Base-by-base conservation (phyloP, 2,797 vertebrate genomes). In the Syngnathus rostellatus region DNA sequence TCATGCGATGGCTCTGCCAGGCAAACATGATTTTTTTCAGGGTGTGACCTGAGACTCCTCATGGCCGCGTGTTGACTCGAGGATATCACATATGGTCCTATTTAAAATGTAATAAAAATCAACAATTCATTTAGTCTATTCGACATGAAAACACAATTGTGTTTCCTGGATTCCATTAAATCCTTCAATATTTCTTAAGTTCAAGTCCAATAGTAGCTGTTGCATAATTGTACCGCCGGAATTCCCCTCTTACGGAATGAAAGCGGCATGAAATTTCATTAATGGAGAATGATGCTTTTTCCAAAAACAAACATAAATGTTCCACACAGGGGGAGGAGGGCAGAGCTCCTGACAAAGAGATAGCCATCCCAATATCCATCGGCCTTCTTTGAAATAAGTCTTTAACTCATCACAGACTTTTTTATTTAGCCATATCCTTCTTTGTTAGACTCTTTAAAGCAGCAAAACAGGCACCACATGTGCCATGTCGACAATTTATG, bases 1-100 rank as follows among this genome's bases (percentile, higher is more conserved):
- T 19, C 31, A 59, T 38, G 57, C 6, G 14, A 5, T 17, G 2
- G 16, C 12, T 57, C 17, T 37, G 31, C 54, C 23, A 17, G 37
- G 8, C 39, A 11, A 40, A 60, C 58, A 12, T 10, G 19, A n/a
- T 60, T 60, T 31, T 31, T 60, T n/a, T n/a, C 19, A 11, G 19
- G 38, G 38, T 19, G 58, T 60, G 58, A n/a, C 8, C 9, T 6
- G 11, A 39, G 16, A 23, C 57, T 59, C 31, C 31, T 14, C 55
- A 59, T 59, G 58, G 12, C 58, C 17, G 31, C 58, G 7, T 61
- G 37, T 38, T 31, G 37, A 77, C 62, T 72, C 68, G 51, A 75
- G 66, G 61, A 66, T 68, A 65, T 72, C 81, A 80, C 77, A 84
- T 75, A 82, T 80, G 75, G 69, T 62, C 73, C 71, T 73, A 74